Percentiles rank a stretch among this genome's conserved stretches.
These are phyloP conservation scores for Portevinia maculata DNA, from an alignment of 2,888 invertebrate genomes.

Conservation along the genomic window DNA sequence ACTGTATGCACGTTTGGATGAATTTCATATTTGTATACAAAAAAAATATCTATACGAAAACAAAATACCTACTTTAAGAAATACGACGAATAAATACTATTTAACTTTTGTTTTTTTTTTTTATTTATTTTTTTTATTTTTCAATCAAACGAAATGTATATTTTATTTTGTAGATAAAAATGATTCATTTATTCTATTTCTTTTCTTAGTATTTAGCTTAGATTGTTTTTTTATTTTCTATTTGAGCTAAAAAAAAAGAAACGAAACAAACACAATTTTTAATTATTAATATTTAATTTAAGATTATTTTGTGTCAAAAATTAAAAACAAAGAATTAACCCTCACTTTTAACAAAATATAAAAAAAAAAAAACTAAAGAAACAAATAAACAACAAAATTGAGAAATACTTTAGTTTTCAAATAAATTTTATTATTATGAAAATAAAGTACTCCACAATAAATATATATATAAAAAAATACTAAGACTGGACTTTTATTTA, in stretches of 20 bases:
- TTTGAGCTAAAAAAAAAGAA: slow-evolving; percentile 43
- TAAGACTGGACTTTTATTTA: background rate
- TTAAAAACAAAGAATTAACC: slow-evolving; percentile 45
- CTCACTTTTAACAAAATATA: slow-evolving; percentile 55
- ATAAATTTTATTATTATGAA: slow-evolving; percentile 73
- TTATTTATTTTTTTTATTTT: no score
- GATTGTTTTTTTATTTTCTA: slow-evolving; percentile 34
- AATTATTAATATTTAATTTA: slow-evolving; percentile 77
- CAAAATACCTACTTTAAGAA: slow-evolving; percentile 40
- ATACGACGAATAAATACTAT: slow-evolving; percentile 13
- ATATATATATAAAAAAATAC: slow-evolving; percentile 61
- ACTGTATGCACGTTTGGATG: slow-evolving; percentile 56
- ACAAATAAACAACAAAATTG: slow-evolving; percentile 36
- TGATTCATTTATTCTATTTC: slow-evolving; percentile 26
- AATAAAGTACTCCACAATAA: slow-evolving; percentile 69
- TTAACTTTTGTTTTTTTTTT: slow-evolving; percentile 29
- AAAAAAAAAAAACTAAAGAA: slow-evolving; percentile 36
- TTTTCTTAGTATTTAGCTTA: slow-evolving; percentile 28
- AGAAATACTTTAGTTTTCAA: slow-evolving; percentile 69
- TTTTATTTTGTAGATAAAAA: slow-evolving; percentile 70
- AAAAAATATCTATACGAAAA: slow-evolving; percentile 16
- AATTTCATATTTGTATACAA: slow-evolving; percentile 40
- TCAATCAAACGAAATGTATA: slow-evolving; percentile 52
- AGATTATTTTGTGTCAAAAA: slow-evolving; percentile 79
- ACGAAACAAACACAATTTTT: slow-evolving; percentile 32